These are phyloP conservation scores for Bicyclus anynana DNA, from an alignment of 1,140 invertebrate species.

Conservation along the genomic window DNA sequence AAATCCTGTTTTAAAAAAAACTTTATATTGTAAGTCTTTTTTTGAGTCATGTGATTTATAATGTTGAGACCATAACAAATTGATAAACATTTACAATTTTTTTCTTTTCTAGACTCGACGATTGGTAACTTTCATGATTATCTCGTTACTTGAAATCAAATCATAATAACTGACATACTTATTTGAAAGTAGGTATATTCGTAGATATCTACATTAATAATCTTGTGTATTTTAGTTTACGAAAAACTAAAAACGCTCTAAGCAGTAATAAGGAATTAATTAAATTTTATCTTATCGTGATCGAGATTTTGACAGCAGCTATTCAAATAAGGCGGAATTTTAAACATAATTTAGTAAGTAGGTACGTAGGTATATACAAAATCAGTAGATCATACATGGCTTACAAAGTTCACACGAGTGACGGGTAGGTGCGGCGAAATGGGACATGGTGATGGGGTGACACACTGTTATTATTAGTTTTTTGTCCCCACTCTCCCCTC, in stretches of 20 bases:
- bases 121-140: no score
- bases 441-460: slow-evolving; percentile 64
- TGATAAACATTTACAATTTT: no score
- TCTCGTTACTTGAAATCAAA: no score
- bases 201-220: no score
- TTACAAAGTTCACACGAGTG: slow-evolving; percentile 49
- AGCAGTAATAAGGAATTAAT: slow-evolving; percentile 21
- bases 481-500: slow-evolving; percentile 62
- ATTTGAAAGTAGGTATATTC: no score
- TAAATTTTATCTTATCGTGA: slow-evolving; percentile 18
- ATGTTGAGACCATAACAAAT: no score
- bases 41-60: no score
- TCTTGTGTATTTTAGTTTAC: neutral
- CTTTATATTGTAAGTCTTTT: no score
- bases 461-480: slow-evolving; percentile 75
- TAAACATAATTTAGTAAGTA: slow-evolving; percentile 2
- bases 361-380: slow-evolving; percentile 9
- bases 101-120: no score
- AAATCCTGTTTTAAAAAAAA: no score
- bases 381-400: slow-evolving; percentile 53
- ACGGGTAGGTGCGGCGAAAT: slow-evolving; percentile 52
- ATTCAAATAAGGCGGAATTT: slow-evolving; percentile 21
- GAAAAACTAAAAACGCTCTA: slow-evolving; percentile 11
- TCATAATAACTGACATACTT: no score
- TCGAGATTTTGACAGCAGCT: slow-evolving; percentile 16